Evolutionary conservation across 2,113 vertebrate genomes (phyloP).

Genomic region (Penelope pileata): DNA sequence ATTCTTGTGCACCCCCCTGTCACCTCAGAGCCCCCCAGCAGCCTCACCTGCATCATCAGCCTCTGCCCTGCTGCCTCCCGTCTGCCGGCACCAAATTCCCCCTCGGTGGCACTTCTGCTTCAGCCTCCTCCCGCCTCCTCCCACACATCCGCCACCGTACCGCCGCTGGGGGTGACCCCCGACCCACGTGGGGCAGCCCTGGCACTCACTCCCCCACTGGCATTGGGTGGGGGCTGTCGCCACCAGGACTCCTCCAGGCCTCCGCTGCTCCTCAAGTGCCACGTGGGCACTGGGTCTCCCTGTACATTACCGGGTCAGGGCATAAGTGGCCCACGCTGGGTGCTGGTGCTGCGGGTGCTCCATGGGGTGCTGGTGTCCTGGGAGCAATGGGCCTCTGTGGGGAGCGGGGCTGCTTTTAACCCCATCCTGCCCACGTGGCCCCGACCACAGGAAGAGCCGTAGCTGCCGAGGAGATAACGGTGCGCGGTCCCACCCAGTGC

Average conservation of each 20-base stretch:
- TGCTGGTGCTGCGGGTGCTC: neutral
- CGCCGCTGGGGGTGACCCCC: neutral
- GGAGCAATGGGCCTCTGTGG: neutral
- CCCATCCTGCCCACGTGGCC: conserved; percentile 66
- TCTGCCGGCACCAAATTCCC: neutral
- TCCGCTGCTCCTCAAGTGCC: rapidly evolving
- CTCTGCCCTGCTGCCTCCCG: rapidly evolving
- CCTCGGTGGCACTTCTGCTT: conserved; percentile 43
- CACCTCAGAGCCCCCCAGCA: neutral
- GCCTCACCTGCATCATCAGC: neutral
- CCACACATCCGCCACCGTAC: rapidly evolving
- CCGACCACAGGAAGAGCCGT: conserved; percentile 63
- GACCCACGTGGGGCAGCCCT: neutral
- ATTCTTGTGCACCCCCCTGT: neutral
- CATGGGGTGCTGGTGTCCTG: neutral
- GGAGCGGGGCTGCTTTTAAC: conserved; percentile 49
- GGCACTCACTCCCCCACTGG: neutral
- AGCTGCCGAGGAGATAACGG: conserved; percentile 39
- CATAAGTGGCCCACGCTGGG: rapidly evolving
- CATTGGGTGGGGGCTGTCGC: rapidly evolving
- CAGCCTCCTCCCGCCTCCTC: neutral
- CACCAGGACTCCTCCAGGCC: neutral
- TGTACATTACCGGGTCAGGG: neutral
- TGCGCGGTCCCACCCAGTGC: conserved; percentile 53
- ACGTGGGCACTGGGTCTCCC: rapidly evolving